A percentile compares a stretch with the other conserved stretches of the same genome.
These are phyloP conservation scores for Stegana nigrithorax DNA, from an alignment of 2,888 invertebrate genomes.

Conservation along the genomic window DNA sequence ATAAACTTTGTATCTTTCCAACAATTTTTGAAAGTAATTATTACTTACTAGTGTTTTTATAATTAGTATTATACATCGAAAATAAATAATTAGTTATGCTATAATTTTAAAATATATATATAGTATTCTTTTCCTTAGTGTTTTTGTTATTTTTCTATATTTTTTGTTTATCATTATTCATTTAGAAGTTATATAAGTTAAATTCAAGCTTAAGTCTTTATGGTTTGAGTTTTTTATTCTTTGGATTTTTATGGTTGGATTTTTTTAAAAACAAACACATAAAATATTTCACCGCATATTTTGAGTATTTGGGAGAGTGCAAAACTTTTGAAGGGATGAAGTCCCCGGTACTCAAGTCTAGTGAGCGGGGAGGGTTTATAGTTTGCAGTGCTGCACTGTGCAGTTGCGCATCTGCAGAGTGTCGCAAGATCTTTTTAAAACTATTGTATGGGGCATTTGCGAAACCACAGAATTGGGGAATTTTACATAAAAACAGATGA, in stretches of 20 bases:
- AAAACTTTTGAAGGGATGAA: background rate
- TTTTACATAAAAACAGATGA: too few species aligned
- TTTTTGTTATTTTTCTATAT: slow-evolving; percentile 33
- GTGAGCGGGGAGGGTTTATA: too few species aligned
- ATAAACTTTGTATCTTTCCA: too few species aligned
- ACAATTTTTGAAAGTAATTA: too few species aligned
- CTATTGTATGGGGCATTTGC: too few species aligned
- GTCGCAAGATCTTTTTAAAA: too few species aligned
- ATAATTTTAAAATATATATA: slow-evolving; percentile 43
- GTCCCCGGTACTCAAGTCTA: too few species aligned
- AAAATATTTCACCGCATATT: background rate
- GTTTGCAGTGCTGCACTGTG: too few species aligned
- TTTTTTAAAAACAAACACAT: background rate
- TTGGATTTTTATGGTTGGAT: background rate
- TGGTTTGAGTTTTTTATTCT: slow-evolving; percentile 33
- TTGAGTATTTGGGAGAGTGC: background rate
- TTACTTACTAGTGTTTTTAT: too few species aligned
- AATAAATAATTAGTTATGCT: slow-evolving; percentile 28
- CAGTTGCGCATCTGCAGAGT: too few species aligned
- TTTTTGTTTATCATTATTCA: slow-evolving; percentile 39
- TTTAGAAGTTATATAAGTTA: slow-evolving; percentile 43
- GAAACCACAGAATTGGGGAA: too few species aligned
- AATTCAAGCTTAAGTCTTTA: slow-evolving; percentile 59
- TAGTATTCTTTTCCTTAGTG: slow-evolving; percentile 20
- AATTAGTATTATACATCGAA: slow-evolving; percentile 36